Evolutionary conservation across 2,888 invertebrate species (phyloP).

Genomic region (Napeogenes inachia): DNA sequence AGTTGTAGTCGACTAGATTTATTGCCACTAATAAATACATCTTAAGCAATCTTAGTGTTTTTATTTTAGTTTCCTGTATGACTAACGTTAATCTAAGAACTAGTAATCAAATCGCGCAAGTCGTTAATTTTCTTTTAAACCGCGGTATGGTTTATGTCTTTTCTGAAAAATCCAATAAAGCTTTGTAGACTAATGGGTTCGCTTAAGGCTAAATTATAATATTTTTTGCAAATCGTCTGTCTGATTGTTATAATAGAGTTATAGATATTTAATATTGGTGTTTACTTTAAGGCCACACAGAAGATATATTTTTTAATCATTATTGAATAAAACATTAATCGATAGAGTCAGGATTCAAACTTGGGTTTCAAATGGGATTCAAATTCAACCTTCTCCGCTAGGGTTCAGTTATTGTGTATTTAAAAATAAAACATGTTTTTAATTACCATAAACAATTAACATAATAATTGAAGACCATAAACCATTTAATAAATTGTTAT

Average conservation of each 20-base stretch:
- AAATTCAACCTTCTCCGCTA: too few relatives aligned
- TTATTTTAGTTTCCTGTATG: constrained; percentile 11
- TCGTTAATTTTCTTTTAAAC: constrained; percentile 12
- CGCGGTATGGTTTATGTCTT: constrained; percentile 2
- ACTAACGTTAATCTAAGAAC: constrained; percentile 2
- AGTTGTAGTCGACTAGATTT: constrained; percentile 31
- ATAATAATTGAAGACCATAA: too few relatives aligned
- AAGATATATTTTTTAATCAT: too few relatives aligned
- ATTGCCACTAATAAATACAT: constrained; percentile 37
- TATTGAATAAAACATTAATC: too few relatives aligned
- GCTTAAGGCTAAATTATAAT: background rate
- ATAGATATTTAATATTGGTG: too few relatives aligned
- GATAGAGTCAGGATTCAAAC: too few relatives aligned
- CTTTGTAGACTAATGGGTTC: background rate
- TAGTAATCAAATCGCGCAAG: constrained; percentile 4
- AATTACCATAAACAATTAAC: too few relatives aligned
- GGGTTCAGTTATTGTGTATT: too few relatives aligned
- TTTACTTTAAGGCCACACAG: too few relatives aligned
- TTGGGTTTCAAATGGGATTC: too few relatives aligned
- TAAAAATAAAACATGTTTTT: too few relatives aligned
- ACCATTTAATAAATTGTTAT: background rate
- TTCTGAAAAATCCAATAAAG: constrained; percentile 10
- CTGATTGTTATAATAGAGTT: too few relatives aligned
- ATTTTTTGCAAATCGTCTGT: background rate
- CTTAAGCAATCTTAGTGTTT: constrained; percentile 26